These are phyloP conservation scores for Paracyclopina nana DNA, from an alignment of 1,140 invertebrate species.

Conservation along the genomic window DNA sequence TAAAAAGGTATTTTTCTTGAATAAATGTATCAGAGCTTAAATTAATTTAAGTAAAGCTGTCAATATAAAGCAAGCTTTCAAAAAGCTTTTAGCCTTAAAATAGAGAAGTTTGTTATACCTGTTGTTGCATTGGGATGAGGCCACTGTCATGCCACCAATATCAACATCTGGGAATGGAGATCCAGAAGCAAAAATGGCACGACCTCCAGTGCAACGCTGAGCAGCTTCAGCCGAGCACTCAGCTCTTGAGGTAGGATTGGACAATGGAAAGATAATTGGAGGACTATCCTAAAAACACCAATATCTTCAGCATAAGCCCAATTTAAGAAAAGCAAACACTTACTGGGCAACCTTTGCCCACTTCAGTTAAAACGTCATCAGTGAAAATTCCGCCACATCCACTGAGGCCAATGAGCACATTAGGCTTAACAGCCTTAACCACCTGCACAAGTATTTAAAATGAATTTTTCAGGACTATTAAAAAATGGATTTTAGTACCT, in stretches of 20 bases:
- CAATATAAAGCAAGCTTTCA: too few relatives aligned
- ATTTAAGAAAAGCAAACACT: too few relatives aligned
- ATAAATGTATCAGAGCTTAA: too few relatives aligned
- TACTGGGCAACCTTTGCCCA: too few relatives aligned
- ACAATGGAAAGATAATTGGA: conserved; percentile 13
- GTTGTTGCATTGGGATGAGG: conserved; percentile 15
- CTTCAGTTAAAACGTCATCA: too few relatives aligned
- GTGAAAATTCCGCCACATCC: conserved; percentile 14
- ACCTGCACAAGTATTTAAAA: too few relatives aligned
- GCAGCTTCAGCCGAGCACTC: conserved; percentile 12
- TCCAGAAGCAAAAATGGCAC: conserved; percentile 13
- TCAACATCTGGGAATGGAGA: background rate
- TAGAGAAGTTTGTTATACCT: too few relatives aligned
- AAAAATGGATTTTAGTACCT: too few relatives aligned
- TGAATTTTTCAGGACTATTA: too few relatives aligned
- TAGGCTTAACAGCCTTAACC: conserved; percentile 8
- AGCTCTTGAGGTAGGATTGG: conserved; percentile 12
- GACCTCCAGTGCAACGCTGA: conserved; percentile 5
- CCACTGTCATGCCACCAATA: background rate
- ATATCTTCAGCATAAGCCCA: background rate
- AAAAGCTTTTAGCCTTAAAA: too few relatives aligned
- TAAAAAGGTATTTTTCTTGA: too few relatives aligned
- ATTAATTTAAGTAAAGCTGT: too few relatives aligned
- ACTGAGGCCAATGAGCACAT: conserved; percentile 10
- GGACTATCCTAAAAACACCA: background rate